phyloP scores from a whole-genome alignment of 2,888 invertebrate species.

The Caenorhabditis sinica region DNA sequence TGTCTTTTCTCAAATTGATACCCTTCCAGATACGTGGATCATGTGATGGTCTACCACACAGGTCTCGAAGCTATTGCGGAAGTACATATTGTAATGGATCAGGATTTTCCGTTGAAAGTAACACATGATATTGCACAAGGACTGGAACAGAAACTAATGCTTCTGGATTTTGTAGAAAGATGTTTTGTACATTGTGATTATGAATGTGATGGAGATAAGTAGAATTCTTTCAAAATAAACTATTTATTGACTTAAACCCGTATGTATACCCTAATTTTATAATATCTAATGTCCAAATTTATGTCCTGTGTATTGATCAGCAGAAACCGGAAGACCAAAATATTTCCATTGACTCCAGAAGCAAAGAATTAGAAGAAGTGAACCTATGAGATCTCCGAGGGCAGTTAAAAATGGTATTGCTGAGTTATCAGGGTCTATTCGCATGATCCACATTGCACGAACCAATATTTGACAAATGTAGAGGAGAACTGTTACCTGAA shows the following conservation, averaged over 20 bases:
- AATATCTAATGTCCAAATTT: slow-evolving; percentile 57
- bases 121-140: slow-evolving; percentile 84
- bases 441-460: slow-evolving; percentile 76
- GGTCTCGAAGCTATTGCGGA: slow-evolving; percentile 84
- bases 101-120: slow-evolving; percentile 84
- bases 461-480: slow-evolving; percentile 79
- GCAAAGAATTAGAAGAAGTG: slow-evolving; percentile 63
- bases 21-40: slow-evolving; percentile 84
- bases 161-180: slow-evolving; percentile 75
- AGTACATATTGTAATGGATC: slow-evolving; percentile 84
- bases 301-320: slow-evolving; percentile 59
- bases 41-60: slow-evolving; percentile 85
- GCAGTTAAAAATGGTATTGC: slow-evolving; percentile 81
- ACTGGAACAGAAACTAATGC: slow-evolving; percentile 84
- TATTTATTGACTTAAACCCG: slow-evolving; percentile 48
- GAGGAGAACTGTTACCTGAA: slow-evolving; percentile 77
- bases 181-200: slow-evolving; percentile 78
- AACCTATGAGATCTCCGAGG: slow-evolving; percentile 76
- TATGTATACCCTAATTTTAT: background rate
- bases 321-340: slow-evolving; percentile 58
- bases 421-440: slow-evolving; percentile 80
- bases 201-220: slow-evolving; percentile 76
- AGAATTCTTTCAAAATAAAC: background rate
- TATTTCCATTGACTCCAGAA: slow-evolving; percentile 65
- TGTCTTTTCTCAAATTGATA: background rate